phyloP scores from a whole-genome alignment of 2,113 vertebrate species.

The Stigmatopora argus region DNA sequence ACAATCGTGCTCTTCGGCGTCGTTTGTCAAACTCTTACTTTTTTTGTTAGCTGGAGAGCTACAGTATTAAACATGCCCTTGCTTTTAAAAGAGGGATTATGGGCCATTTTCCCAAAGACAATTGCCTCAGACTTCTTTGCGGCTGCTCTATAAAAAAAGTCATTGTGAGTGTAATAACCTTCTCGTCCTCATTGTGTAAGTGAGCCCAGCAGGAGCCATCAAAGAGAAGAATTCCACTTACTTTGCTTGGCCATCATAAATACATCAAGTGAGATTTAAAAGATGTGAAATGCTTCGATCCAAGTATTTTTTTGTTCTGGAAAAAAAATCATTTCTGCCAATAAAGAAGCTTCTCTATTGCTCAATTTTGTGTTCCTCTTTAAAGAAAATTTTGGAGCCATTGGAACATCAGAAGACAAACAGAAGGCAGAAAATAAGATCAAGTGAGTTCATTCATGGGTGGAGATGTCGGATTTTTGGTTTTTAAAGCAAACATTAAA shows the following conservation, averaged over 20 bases:
- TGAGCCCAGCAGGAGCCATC: constrained; percentile 19
- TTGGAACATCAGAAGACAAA: background rate
- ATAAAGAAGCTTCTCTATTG: constrained; percentile 45
- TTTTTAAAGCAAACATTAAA: too few relatives aligned
- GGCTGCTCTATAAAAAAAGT: constrained; percentile 43
- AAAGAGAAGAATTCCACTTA: constrained; percentile 19
- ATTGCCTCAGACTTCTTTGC: constrained; percentile 23
- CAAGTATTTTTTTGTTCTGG: constrained; percentile 30
- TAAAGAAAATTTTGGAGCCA: background rate
- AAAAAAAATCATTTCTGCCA: constrained; percentile 41
- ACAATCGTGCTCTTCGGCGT: constrained; percentile 20
- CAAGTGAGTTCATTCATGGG: too few relatives aligned
- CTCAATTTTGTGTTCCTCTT: background rate
- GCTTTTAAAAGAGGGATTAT: constrained; percentile 21
- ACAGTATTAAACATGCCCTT: constrained; percentile 20
- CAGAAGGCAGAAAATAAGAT: background rate
- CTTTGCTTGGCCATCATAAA: background rate
- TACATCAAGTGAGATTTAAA: constrained; percentile 24
- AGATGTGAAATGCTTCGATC: constrained; percentile 25
- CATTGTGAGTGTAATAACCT: constrained; percentile 33
- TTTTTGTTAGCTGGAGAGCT: constrained; percentile 22
- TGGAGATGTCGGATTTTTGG: too few relatives aligned
- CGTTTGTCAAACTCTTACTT: constrained; percentile 23
- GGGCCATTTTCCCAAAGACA: constrained; percentile 8
- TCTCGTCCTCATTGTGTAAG: constrained; percentile 45